Conservation (phyloP, 2,113 vertebrate species). For the Electrona antarctica region DNA sequence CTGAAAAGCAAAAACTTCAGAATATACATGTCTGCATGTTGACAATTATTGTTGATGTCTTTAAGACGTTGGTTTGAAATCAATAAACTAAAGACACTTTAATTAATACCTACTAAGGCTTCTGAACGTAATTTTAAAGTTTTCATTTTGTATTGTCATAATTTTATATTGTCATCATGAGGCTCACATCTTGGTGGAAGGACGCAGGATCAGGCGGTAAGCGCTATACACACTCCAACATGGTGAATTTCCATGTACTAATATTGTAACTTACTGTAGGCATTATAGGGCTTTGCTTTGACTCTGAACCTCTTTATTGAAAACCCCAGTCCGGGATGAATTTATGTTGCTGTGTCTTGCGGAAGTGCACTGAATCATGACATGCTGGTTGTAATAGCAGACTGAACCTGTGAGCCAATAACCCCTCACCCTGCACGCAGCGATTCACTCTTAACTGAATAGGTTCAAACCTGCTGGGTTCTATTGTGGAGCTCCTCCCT, state of each 20-base stretch:
- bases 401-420: neutral
- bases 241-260: too few relatives aligned
- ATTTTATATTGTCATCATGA: neutral
- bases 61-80: neutral
- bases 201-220: too few relatives aligned
- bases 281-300: too few relatives aligned
- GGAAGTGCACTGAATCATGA: neutral
- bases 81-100: neutral
- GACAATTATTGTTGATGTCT: neutral
- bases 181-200: too few relatives aligned
- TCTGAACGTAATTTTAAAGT: neutral
- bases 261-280: too few relatives aligned
- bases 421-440: too few relatives aligned
- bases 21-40: too few relatives aligned
- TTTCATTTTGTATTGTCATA: conserved; percentile 1
- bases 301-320: too few relatives aligned
- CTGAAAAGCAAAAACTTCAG: too few relatives aligned
- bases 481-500: conserved; percentile 47
- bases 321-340: too few relatives aligned
- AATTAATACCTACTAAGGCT: neutral
- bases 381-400: neutral
- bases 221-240: too few relatives aligned
- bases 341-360: too few relatives aligned
- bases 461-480: conserved; percentile 39
- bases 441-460: conserved; percentile 12